A percentile compares a stretch with the other conserved stretches of the same genome.
phyloP scores from a whole-genome alignment of 2,797 vertebrate species.

The Gobio occitaniae region DNA sequence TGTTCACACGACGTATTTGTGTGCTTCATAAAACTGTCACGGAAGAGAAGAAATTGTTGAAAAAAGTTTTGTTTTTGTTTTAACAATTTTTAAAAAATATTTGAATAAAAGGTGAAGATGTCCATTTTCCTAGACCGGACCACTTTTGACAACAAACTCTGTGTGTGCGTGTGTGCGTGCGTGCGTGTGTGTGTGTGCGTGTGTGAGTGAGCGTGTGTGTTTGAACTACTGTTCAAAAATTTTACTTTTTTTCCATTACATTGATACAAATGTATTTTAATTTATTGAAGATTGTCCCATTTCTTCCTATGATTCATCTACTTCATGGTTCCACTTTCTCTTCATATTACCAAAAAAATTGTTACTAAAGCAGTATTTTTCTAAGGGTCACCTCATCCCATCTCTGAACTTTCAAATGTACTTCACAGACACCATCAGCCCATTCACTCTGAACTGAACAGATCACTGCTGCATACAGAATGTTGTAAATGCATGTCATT shows the following conservation, averaged over 20 bases:
- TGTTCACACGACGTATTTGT: no score
- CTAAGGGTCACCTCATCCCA: background rate
- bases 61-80: no score
- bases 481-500: conserved; percentile 29
- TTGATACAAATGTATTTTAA: no score
- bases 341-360: background rate
- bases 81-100: no score
- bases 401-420: background rate
- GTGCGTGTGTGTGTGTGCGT: no score
- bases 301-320: background rate
- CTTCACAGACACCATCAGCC: background rate
- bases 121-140: background rate
- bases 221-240: no score
- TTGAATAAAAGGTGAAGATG: background rate
- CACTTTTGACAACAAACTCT: background rate
- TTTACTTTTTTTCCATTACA: no score
- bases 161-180: no score
- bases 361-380: background rate
- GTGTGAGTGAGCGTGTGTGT: no score
- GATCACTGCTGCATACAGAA: background rate
- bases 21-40: no score
- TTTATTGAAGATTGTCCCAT: background rate
- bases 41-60: no score
- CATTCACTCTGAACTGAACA: background rate
- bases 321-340: background rate